Evolutionary conservation across 2,797 vertebrate species (phyloP).

Genomic region (Lithobates pipiens): DNA sequence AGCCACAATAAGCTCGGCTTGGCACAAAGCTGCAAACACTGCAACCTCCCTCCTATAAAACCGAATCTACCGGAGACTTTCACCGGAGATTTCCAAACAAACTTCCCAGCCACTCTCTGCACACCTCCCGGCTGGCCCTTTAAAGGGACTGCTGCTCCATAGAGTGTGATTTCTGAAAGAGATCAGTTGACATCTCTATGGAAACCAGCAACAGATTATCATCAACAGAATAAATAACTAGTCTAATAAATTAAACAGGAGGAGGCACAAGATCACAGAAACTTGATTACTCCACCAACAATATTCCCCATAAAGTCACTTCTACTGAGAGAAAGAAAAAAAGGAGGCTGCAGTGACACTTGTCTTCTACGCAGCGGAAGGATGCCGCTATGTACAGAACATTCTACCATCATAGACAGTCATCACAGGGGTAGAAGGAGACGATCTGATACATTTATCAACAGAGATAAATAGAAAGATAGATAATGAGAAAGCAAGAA

Average conservation of each 20-base stretch:
- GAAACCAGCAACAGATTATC: constrained; percentile 90
- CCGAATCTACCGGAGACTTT: constrained; percentile 70
- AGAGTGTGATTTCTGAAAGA: constrained; percentile 88
- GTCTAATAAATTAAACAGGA: constrained; percentile 89
- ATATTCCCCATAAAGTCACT: constrained; percentile 80
- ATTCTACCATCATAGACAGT: not conserved
- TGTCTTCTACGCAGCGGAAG: not conserved
- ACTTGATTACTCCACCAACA: constrained; percentile 82
- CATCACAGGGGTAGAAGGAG: no score
- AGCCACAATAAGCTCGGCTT: constrained; percentile 77
- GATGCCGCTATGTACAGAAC: not conserved
- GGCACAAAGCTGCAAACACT: constrained; percentile 69
- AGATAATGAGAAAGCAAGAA: not conserved
- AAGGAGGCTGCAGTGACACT: not conserved
- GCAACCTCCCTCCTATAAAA: constrained; percentile 69
- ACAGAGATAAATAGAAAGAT: not conserved
- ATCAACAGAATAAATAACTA: constrained; percentile 89
- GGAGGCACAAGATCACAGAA: constrained; percentile 84
- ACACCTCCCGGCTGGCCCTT: constrained; percentile 77
- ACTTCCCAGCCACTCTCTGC: constrained; percentile 71
- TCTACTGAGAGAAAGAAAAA: not conserved
- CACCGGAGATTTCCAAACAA: constrained; percentile 55
- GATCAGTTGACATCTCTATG: constrained; percentile 90
- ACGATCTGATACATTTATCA: not conserved
- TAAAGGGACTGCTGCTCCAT: constrained; percentile 82